Evolutionary conservation across 92 coral and sea anemone species (phyloP), one percentile per base, ranked within the genome.

Genomic region (Epizoanthus fatuus): DNA sequence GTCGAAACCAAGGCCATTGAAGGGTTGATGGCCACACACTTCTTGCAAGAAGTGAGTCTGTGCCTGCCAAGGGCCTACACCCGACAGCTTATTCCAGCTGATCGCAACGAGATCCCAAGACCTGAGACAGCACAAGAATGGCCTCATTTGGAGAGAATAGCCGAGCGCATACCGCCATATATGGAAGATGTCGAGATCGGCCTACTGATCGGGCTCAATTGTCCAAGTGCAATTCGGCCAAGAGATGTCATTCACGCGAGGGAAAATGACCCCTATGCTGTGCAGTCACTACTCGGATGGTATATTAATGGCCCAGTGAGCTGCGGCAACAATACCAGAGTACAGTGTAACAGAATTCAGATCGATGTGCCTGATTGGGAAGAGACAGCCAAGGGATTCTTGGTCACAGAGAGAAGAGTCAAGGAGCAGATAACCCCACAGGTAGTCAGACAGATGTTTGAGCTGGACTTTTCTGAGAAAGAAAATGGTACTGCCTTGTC

Each of bases 181-280:
- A 89, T 86, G 93, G 91, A 86, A 12, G 80, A 86, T 38, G 75
- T 86, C 35, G 87, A 92, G 76, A 84, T 88, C 22, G 92, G 89
- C 7, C 82, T 86, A 14, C 87, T 70, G 87, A 90, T n/a, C 45
- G 86, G 42, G 83, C 89, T 40, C 73, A 86, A 17, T 49, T 22
- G 25, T 22, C 25, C 25, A 22, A 22, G 25, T 22, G 25, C 25
- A 22, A 22, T 22, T 22, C 25, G 90, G 37, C 93, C 87, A 59
- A 53, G 90, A 86, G 87, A 86, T 62, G 79, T 80, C 22, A 74
- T 90, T 40, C 70, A 79, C 54, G 86, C 88, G 15, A 69, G 75
- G 13, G 75, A 81, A 40, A 80, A 86, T 29, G 25, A 22, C 25
- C 25, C 25, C 25, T 22, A 22, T 22, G 25, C 25, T 0, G 25